A percentile compares a stretch with the other conserved stretches of the same genome.
Conservation (phyloP, 2,113 vertebrate species). For the Anguilla rostrata region DNA sequence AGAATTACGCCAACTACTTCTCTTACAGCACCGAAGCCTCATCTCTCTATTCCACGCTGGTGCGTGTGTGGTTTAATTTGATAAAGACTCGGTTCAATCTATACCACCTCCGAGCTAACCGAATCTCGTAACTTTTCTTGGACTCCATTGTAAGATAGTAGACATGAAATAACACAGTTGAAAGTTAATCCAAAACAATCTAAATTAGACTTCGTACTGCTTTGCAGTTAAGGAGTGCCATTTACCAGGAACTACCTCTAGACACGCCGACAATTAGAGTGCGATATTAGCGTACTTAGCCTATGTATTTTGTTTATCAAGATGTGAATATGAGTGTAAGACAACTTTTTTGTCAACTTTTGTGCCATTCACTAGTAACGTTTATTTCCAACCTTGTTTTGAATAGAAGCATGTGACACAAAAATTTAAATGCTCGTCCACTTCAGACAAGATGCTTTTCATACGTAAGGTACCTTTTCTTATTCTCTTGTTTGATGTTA, state of each 20-base stretch:
- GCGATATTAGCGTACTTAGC: no score
- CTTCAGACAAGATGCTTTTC: neutral
- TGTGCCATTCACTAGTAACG: neutral
- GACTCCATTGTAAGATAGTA: no score
- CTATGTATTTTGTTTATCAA: no score
- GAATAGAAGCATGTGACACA: neutral
- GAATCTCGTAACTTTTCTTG: neutral
- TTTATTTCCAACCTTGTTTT: neutral
- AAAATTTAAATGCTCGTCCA: neutral
- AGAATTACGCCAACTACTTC: constrained; percentile 88
- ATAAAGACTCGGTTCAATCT: constrained; percentile 44
- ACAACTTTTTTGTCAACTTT: no score
- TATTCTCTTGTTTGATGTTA: neutral
- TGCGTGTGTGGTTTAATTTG: constrained; percentile 67
- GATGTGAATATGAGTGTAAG: no score
- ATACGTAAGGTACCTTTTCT: neutral
- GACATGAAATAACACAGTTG: neutral
- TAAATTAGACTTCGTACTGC: neutral
- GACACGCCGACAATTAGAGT: no score
- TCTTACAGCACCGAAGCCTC: constrained; percentile 84
- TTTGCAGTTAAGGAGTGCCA: no score
- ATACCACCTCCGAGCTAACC: neutral
- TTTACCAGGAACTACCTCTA: no score
- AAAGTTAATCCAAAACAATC: neutral
- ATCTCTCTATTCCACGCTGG: constrained; percentile 85